Evolutionary conservation across 1,140 invertebrate genomes (phyloP).

Genomic region (Drosophila parvula): DNA sequence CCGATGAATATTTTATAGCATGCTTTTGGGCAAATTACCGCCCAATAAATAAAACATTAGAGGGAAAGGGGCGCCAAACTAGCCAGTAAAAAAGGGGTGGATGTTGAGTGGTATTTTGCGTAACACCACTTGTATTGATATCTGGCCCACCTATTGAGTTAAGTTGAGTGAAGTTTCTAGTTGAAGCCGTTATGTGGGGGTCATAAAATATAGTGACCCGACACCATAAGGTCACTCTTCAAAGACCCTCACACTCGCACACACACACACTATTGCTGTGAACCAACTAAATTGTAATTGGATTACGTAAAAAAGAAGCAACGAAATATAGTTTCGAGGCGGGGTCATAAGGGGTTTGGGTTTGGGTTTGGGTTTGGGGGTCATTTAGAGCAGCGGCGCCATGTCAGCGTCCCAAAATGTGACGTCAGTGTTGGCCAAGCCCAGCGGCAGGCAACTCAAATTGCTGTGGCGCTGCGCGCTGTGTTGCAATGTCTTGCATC

Average conservation of each 20-base stretch:
- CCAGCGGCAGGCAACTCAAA: slow-evolving; percentile 31
- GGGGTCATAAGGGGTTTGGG: slow-evolving; percentile 8
- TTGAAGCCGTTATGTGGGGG: slow-evolving; percentile 15
- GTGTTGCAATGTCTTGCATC: slow-evolving; percentile 46
- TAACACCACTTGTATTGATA: slow-evolving; percentile 44
- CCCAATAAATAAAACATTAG: slow-evolving; percentile 66
- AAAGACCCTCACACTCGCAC: not conserved
- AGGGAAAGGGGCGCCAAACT: slow-evolving; percentile 3
- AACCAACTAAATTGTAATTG: slow-evolving; percentile 59
- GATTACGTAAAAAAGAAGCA: slow-evolving; percentile 63
- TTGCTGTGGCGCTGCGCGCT: slow-evolving; percentile 35
- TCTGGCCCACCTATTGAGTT: slow-evolving; percentile 43
- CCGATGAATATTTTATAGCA: slow-evolving; percentile 73
- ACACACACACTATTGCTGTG: not conserved
- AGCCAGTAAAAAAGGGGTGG: not conserved
- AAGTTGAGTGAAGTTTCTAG: slow-evolving; percentile 15
- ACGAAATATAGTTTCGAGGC: slow-evolving; percentile 9
- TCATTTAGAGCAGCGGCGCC: slow-evolving; percentile 27
- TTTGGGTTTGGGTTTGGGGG: slow-evolving; percentile 4
- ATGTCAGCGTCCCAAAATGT: slow-evolving; percentile 33
- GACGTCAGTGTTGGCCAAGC: slow-evolving; percentile 41
- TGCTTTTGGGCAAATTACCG: slow-evolving; percentile 74
- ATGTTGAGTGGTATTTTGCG: slow-evolving; percentile 15
- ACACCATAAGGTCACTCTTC: slow-evolving; percentile 10
- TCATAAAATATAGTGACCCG: slow-evolving; percentile 28